Base-by-base conservation (phyloP, 23 tunicate genomes). In the Halocynthia roretzi region DNA sequence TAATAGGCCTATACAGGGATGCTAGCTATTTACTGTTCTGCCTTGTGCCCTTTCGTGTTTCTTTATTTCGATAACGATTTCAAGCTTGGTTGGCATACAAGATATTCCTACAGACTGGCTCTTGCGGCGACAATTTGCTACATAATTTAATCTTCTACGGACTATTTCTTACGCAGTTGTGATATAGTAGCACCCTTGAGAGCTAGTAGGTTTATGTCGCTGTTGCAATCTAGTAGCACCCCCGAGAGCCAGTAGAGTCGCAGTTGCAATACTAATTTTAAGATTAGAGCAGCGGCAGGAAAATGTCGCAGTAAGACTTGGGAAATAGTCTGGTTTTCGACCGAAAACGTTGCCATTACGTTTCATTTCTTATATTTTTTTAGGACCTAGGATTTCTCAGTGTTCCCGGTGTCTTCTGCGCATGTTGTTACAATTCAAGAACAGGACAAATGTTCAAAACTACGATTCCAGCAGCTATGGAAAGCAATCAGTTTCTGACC, bases 401-500 rank as follows among this genome's bases (percentile, higher is more conserved):
- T 22, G 17, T 74, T 22, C 78, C 78, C 8, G 78, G 56, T 4
- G 50, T 74, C n/a, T 74, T 74, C 67, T 74, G 78, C 62, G 55
- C 78, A 0, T 54, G 78, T 14, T 74, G 78, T 54, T 74, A 74
- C 31, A 50, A 65, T 65, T 48, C 22, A 40, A 65, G 48, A 40
- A 48, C 31, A 15, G 31, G 70, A 15, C 62, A 53, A 54, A 15
- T 56, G 10, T 74, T 53, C 50, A 54, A 44, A 53, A 8, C 11
- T 8, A 31, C 48, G 14, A 31, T 64, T 22, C 48, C 50, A 44
- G 78, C 64, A 74, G 78, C 64, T 2, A 50, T 74, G 20, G 60
- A 62, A 22, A 48, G 55, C 14, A 53, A 62, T 8, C 56, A 14
- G 8, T 8, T 74, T 64, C 17, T 54, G 8, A 48, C 55, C 56